phyloP scores from a whole-genome alignment of 2,113 vertebrate species.

The Percopsis transmontana region DNA sequence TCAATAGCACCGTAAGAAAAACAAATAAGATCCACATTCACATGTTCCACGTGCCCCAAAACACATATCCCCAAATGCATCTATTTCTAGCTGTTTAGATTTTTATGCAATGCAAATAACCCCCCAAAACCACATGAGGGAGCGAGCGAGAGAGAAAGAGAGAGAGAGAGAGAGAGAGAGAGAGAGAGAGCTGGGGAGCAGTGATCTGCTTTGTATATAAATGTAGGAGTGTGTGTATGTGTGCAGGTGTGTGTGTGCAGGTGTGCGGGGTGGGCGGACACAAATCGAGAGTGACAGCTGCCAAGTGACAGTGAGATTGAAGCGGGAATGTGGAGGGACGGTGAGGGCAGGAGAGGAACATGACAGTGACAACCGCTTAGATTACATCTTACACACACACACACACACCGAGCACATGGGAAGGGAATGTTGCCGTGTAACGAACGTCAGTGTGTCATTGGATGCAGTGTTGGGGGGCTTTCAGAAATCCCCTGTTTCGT shows the following conservation, averaged over 20 bases:
- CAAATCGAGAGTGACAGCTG: constrained; percentile 86
- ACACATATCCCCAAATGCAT: too few species aligned
- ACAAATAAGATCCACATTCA: too few species aligned
- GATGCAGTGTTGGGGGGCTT: constrained; percentile 48
- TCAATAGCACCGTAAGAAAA: too few species aligned
- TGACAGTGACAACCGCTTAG: constrained; percentile 88
- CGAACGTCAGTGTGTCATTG: constrained; percentile 41
- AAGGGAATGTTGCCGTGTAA: constrained; percentile 33
- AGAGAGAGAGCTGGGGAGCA: background rate
- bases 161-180: constrained; percentile 15
- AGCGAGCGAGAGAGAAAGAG: constrained; percentile 5
- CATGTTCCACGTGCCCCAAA: too few species aligned
- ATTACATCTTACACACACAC: constrained; percentile 79
- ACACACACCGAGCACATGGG: constrained; percentile 10
- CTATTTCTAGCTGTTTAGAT: too few species aligned
- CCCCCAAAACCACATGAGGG: background rate
- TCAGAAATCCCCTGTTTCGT: constrained; percentile 56
- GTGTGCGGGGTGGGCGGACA: constrained; percentile 36
- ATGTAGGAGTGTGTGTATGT: constrained; percentile 13
- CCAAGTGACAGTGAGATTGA: constrained; percentile 85
- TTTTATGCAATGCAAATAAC: too few species aligned
- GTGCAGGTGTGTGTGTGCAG: constrained; percentile 10
- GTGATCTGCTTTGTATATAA: background rate
- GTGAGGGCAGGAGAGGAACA: constrained; percentile 84
- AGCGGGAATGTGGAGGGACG: constrained; percentile 81